Percentiles rank a stretch among this genome's conserved stretches.
Evolutionary conservation across 2,888 invertebrate genomes (phyloP).

Genomic region (Sceliomorpha sp.): DNA sequence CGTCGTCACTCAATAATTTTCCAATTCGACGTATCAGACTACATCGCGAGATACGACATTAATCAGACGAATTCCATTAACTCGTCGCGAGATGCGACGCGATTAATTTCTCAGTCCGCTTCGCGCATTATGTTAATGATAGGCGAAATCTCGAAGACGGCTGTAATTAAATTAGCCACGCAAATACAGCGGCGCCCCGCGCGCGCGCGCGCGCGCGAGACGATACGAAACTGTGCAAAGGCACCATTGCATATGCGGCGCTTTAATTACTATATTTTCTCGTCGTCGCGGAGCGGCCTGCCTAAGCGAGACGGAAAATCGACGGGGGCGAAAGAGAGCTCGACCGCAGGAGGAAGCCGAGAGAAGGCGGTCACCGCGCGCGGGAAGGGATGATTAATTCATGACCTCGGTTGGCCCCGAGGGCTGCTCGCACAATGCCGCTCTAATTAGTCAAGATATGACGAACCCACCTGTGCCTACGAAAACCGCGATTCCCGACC

Average conservation of each 20-base stretch:
- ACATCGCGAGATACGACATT: conserved; percentile 28
- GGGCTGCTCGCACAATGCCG: conserved; percentile 68
- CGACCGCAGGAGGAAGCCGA: no score
- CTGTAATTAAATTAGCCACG: conserved; percentile 49
- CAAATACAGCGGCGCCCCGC: conserved; percentile 26
- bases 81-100: conserved; percentile 5
- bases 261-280: conserved; percentile 55
- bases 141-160: conserved; percentile 51
- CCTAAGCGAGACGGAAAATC: conserved; percentile 44
- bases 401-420: conserved; percentile 64
- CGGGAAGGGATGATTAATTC: conserved; percentile 70
- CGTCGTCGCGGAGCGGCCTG: conserved; percentile 33
- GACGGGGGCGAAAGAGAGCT: conserved; percentile 49
- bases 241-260: conserved; percentile 38
- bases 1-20: not conserved
- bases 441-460: conserved; percentile 74
- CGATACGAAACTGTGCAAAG: conserved; percentile 47
- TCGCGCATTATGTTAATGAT: conserved; percentile 42
- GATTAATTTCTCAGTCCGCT: conserved; percentile 34
- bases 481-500: conserved; percentile 36
- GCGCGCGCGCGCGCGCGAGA: no score
- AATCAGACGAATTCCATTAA: conserved; percentile 28
- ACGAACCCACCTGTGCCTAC: conserved; percentile 66
- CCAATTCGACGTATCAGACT: not conserved
- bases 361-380: conserved; percentile 62